Conservation (phyloP, 2,888 invertebrate genomes). For the Netelia virgata region DNA sequence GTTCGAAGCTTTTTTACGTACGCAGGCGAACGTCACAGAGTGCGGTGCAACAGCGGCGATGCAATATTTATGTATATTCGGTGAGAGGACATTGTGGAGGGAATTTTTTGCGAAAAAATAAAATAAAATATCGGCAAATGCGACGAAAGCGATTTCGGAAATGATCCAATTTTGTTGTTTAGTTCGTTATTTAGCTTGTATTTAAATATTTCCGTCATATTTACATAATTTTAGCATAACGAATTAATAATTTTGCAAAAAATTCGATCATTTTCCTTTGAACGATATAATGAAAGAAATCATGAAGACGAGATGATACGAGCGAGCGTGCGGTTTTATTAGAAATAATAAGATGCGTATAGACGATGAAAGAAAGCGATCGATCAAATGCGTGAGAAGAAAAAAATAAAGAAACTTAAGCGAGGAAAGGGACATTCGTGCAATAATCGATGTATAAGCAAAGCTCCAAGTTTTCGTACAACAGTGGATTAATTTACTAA, state of each 20-base stretch:
- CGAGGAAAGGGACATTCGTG: slow-evolving; percentile 63
- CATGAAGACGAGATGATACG: slow-evolving; percentile 66
- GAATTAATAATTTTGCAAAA: neutral
- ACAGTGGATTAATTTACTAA: slow-evolving; percentile 51
- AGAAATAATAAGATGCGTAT: slow-evolving; percentile 69
- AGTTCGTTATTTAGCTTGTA: neutral
- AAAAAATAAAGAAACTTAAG: slow-evolving; percentile 66
- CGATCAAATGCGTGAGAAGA: slow-evolving; percentile 62
- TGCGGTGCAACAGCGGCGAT: slow-evolving; percentile 53
- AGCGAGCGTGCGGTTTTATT: slow-evolving; percentile 71
- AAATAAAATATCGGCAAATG: neutral
- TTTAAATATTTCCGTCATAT: neutral
- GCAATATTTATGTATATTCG: slow-evolving; percentile 20
- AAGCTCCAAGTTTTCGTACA: slow-evolving; percentile 29
- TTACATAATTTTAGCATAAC: neutral
- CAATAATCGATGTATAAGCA: slow-evolving; percentile 60
- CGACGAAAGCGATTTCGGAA: slow-evolving; percentile 33
- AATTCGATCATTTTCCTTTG: slow-evolving; percentile 57
- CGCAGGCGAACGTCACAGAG: slow-evolving; percentile 46
- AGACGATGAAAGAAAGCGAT: slow-evolving; percentile 49
- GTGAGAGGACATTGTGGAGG: slow-evolving; percentile 34
- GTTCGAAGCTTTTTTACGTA: slow-evolving; percentile 30
- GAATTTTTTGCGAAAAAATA: slow-evolving; percentile 24
- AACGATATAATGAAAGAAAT: slow-evolving; percentile 65
- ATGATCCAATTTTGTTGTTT: slow-evolving; percentile 36